Evolutionary conservation across 2,888 invertebrate species (phyloP), one percentile per base, ranked within the genome.

Genomic region (Apoda limacodes): DNA sequence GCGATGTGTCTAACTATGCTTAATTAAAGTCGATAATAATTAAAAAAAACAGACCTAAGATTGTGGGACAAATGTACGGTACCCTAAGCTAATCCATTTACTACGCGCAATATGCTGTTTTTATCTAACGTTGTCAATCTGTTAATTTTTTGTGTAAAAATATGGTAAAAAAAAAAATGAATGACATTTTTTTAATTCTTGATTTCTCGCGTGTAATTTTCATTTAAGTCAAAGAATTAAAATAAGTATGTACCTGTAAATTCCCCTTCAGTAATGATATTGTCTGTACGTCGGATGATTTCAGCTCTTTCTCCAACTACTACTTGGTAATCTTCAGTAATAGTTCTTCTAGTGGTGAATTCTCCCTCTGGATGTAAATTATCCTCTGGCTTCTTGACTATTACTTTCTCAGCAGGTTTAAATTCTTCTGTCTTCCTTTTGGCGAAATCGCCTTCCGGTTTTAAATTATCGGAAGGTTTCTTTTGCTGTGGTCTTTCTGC

Each of bases 181-280:
- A n/a, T n/a, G n/a, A n/a, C n/a, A n/a, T n/a, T n/a, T n/a, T n/a
- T n/a, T n/a, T n/a, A n/a, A n/a, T n/a, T n/a, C n/a, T n/a, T n/a
- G n/a, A n/a, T n/a, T n/a, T n/a, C n/a, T n/a, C n/a, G n/a, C n/a
- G n/a, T n/a, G n/a, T n/a, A n/a, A n/a, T n/a, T n/a, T n/a, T n/a
- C n/a, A n/a, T 17, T 17, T 17, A 17, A 7, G 17, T 6, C 6
- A 4, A 22, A 6, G 9, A 9, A 22, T 9, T 22, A 6, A 17
- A 17, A 17, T 17, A 17, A 17, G n/a, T 17, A 17, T 17, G n/a
- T 70, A 87, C 87, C 86, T 58, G 74, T 84, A 44, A 89, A 89
- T 60, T 85, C 83, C 47, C 88, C 86, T 72, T 85, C 83, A 29
- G 83, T 74, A 20, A 82, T 82, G 9, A 89, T 81, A 52, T 90